These are phyloP conservation scores for Oreochromis tanganicae DNA, from an alignment of 2,113 vertebrate genomes.

Conservation along the genomic window DNA sequence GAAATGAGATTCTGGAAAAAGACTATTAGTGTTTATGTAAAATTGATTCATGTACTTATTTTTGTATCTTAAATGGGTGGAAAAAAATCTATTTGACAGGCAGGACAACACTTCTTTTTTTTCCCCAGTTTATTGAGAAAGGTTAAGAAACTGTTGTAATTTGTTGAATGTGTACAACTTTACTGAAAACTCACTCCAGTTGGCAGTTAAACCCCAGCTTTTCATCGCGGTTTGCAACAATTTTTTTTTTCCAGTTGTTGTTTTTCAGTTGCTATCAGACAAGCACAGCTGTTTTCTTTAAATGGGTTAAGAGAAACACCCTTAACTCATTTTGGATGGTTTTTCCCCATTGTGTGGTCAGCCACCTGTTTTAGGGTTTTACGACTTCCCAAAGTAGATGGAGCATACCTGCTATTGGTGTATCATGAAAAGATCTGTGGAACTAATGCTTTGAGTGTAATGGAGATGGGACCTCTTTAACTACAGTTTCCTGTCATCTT, in stretches of 20 bases:
- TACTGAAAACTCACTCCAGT: neutral
- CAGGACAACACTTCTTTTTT: neutral
- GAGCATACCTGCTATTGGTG: neutral
- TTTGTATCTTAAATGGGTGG: neutral
- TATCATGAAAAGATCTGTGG: neutral
- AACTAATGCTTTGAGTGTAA: slow-evolving; percentile 1
- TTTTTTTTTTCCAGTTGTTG: neutral
- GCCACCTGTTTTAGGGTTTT: slow-evolving; percentile 39
- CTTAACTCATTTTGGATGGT: neutral
- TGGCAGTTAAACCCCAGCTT: neutral
- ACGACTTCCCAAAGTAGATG: slow-evolving; percentile 1
- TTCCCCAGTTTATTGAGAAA: neutral
- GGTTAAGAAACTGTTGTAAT: neutral
- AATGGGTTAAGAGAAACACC: neutral
- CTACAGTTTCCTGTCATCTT: slow-evolving; percentile 6
- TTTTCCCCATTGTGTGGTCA: neutral
- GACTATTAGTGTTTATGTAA: neutral
- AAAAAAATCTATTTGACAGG: neutral
- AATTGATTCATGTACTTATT: neutral
- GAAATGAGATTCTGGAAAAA: neutral
- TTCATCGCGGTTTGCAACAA: neutral
- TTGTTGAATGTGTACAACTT: neutral
- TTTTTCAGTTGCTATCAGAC: slow-evolving; percentile 8
- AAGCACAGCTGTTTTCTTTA: slow-evolving; percentile 26
- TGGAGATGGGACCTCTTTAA: neutral